phyloP scores from a whole-genome alignment of 2,113 vertebrate genomes.

The Triplophysa siluroides region DNA sequence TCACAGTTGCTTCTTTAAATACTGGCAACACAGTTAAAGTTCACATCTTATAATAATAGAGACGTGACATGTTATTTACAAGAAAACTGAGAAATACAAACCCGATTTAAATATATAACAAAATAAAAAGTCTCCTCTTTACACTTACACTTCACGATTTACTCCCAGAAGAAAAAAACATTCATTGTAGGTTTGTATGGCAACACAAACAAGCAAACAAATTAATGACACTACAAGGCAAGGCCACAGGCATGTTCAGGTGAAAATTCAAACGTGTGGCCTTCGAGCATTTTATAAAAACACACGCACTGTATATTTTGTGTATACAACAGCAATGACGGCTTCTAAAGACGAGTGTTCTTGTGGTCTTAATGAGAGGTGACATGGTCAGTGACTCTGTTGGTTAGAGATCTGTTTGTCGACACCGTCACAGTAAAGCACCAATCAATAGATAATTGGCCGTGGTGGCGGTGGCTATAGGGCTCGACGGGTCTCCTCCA shows the following conservation, averaged over 20 bases:
- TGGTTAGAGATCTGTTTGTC: constrained; percentile 73
- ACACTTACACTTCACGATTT: background rate
- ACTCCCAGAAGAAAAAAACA: background rate
- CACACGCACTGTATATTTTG: constrained; percentile 1
- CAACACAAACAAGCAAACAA: background rate
- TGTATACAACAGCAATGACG: constrained; percentile 4
- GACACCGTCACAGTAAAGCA: constrained; percentile 78
- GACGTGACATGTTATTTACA: background rate
- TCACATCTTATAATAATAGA: background rate
- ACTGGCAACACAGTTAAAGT: background rate
- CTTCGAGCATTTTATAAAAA: background rate
- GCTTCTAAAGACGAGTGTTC: background rate
- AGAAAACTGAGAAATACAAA: background rate
- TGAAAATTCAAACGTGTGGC: background rate
- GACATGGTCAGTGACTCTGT: constrained; percentile 74
- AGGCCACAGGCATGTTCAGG: background rate
- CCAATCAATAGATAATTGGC: constrained; percentile 90
- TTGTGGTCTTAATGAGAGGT: constrained; percentile 64
- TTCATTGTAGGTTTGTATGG: background rate
- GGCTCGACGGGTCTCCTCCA: constrained; percentile 65
- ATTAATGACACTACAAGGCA: background rate
- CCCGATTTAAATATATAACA: no score
- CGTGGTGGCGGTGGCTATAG: constrained; percentile 57
- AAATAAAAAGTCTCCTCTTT: no score
- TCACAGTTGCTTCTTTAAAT: constrained; percentile 15